Evolutionary conservation across 35 echinoderm and acorn worm genomes (phyloP).

Genomic region (Holothuria glaberrima): DNA sequence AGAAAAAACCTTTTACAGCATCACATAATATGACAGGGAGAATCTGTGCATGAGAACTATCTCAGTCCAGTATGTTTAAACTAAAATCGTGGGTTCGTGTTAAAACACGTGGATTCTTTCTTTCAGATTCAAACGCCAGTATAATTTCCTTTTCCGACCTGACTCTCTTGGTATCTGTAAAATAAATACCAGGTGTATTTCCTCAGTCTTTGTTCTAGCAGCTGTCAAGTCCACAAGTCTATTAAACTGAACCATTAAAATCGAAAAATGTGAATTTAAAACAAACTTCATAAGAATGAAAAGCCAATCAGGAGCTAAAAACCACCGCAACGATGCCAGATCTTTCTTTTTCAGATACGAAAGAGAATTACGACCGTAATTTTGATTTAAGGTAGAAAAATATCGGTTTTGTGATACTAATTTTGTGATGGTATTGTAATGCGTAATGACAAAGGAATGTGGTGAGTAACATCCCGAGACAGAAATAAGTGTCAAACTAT

Average conservation of each 20-base stretch:
- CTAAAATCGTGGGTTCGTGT: not conserved
- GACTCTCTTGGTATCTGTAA: too few relatives aligned
- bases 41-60: too few relatives aligned
- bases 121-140: not conserved
- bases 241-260: conserved; percentile 34
- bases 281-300: not conserved
- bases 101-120: conserved; percentile 3
- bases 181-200: conserved; percentile 22
- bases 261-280: not conserved
- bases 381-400: conserved; percentile 10
- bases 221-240: conserved; percentile 10
- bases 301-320: too few relatives aligned
- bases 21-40: too few relatives aligned
- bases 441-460: conserved; percentile 39
- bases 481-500: conserved; percentile 21
- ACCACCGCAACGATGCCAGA: too few relatives aligned
- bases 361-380: too few relatives aligned
- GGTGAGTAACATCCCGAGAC: conserved; percentile 16
- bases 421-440: not conserved
- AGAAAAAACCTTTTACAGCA: too few relatives aligned
- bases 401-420: conserved; percentile 1
- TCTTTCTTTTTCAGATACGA: too few relatives aligned
- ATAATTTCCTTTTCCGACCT: not conserved
- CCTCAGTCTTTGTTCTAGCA: conserved; percentile 17
- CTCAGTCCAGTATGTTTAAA: too few relatives aligned